Base-by-base conservation (phyloP, 2,888 invertebrate species). In the Agrotis ipsilon region DNA sequence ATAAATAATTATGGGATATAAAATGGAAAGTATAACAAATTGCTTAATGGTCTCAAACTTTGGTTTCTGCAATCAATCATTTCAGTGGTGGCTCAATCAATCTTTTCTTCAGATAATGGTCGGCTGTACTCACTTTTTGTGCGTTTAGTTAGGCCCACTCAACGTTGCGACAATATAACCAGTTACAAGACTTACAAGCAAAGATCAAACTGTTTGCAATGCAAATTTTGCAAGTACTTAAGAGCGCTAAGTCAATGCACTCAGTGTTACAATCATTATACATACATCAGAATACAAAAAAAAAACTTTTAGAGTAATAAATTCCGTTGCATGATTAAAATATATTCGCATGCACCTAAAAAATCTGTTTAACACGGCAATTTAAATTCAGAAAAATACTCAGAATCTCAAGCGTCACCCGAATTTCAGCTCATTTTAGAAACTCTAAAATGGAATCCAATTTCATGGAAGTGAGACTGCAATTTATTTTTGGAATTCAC, bases 1-100 rank as follows among this genome's bases (percentile, higher is more conserved):
- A 87, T 91, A 87, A 91, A 89, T 89, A 89, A 92, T 91, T 90
- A 91, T 90, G 89, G 87, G 85, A 88, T 88, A 89, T 90, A 91
- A 90, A 91, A 92, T 88, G 83, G 91, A 93, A 91, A 93, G 92
- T 91, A 92, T 89, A 89, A 91, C 91, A 89, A 92, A 93, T 91
- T 88, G 88, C 83, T 88, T 88, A 89, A 89, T 89, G 86, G 86
- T 87, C 86, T 85, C 83, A 84, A 87, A 85, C 74, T 86, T 89
- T 83, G 80, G 79, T 85, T 86, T 83, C 81, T 84, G 85, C 83
- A 84, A 92, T 92, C 86, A 89, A 91, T 93, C 92, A 91, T 80
- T 84, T 86, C 80, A 81, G 76, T 62, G 70, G 65, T 71, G 63
- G 67, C 46, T 74, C 63, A 78, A 78, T 77, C 55, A 75, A 75